Evolutionary conservation across 2,797 vertebrate species (phyloP).

Genomic region (Tauraco hartlaubi): DNA sequence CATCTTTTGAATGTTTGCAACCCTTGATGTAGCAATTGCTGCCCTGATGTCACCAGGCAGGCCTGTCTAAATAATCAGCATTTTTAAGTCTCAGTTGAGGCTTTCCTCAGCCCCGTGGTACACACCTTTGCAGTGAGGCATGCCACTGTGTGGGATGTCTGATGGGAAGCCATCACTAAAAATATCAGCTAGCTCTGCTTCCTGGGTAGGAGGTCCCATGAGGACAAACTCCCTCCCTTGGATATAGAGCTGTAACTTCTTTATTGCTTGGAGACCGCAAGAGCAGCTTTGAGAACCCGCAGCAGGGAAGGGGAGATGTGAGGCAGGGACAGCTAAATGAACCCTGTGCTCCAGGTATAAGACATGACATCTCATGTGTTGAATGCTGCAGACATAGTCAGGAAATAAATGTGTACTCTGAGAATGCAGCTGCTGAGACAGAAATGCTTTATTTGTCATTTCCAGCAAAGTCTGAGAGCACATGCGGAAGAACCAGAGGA

Average conservation of each 20-base stretch:
- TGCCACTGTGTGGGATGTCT: accelerated
- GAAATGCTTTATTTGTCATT: neutral
- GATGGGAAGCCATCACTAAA: neutral
- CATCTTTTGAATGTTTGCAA: neutral
- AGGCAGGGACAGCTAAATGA: neutral
- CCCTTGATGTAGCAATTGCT: neutral
- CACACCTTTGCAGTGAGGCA: neutral
- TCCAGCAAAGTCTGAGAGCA: neutral
- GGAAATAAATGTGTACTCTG: neutral
- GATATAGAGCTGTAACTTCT: neutral
- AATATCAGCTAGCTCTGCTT: neutral
- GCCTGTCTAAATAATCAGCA: neutral
- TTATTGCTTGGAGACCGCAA: neutral
- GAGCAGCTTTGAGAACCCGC: neutral
- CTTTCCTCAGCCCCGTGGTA: neutral
- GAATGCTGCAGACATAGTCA: neutral
- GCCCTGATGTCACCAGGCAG: neutral
- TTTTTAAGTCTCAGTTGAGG: neutral
- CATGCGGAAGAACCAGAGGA: neutral
- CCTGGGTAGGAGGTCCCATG: neutral
- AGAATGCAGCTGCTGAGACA: neutral
- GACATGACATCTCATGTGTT: neutral
- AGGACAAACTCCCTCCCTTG: neutral
- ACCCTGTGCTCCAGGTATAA: neutral
- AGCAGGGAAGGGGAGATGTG: neutral